Evolutionary conservation across 2,797 vertebrate species (phyloP).

Genomic region (Catamblyrhynchus diadema): DNA sequence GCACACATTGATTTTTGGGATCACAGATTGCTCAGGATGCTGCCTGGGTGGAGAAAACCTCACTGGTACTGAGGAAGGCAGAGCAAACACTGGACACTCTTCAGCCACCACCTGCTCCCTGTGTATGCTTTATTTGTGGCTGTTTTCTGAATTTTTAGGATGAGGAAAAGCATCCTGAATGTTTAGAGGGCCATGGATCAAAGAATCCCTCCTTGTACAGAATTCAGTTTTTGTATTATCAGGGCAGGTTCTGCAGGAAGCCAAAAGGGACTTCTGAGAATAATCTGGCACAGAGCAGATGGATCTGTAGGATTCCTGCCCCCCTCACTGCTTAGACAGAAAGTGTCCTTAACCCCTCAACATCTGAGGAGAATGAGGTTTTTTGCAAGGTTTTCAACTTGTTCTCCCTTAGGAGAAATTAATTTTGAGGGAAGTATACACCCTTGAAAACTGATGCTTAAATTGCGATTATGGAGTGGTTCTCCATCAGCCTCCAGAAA

Average conservation of each 20-base stretch:
- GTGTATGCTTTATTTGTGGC: fast-evolving
- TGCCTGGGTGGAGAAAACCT: neutral
- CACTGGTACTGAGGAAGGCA: neutral
- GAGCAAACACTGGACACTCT: neutral
- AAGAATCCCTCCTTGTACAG: neutral
- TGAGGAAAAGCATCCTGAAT: neutral
- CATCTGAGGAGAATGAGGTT: neutral
- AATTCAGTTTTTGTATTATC: neutral
- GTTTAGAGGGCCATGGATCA: neutral
- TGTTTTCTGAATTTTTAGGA: neutral
- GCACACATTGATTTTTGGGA: neutral
- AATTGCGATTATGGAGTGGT: neutral
- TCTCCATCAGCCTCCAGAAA: neutral
- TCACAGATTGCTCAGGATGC: neutral
- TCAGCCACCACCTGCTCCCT: neutral
- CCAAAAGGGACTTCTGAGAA: neutral
- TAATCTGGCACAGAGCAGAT: neutral
- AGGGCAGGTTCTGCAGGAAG: neutral
- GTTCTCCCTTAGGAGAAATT: neutral
- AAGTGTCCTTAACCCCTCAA: neutral
- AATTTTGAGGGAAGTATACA: neutral
- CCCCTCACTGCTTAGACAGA: neutral
- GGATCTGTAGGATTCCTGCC: neutral
- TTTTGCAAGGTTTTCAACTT: neutral
- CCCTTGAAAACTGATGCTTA: neutral